A percentile compares a stretch with the other conserved stretches of the same genome.
Conservation (phyloP, 37 sponge, comb jelly and placozoan genomes). For the Dysidea cf. avara region DNA sequence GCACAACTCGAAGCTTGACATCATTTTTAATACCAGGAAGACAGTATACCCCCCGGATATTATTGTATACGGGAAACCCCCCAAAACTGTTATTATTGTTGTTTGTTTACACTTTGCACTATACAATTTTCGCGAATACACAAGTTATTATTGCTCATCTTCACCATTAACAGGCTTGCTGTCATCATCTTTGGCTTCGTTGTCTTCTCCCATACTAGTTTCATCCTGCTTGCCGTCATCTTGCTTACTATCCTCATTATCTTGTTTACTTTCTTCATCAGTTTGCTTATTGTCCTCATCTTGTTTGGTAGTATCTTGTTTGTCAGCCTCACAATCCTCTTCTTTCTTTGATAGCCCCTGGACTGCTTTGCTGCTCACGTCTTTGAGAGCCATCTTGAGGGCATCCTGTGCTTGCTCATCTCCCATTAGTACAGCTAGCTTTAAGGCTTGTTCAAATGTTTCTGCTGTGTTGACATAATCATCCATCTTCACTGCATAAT, state of each 20-base stretch:
- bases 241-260: neutral
- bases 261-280: neutral
- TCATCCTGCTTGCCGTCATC: neutral
- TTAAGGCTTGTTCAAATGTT: constrained; percentile 57
- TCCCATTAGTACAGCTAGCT: constrained; percentile 61
- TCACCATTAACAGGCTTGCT: neutral
- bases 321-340: neutral
- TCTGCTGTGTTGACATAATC: constrained; percentile 50
- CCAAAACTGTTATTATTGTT: too few relatives aligned
- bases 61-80: too few relatives aligned
- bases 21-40: too few relatives aligned
- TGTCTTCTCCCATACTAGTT: neutral
- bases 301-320: neutral
- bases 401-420: constrained; percentile 59
- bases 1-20: too few relatives aligned
- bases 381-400: constrained; percentile 76
- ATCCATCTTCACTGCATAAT: constrained; percentile 51
- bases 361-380: constrained; percentile 54
- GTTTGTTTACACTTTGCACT: too few relatives aligned
- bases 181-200: neutral
- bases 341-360: constrained; percentile 25
- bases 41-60: too few relatives aligned
- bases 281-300: neutral
- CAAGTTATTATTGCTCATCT: too few relatives aligned
- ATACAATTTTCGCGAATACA: too few relatives aligned